phyloP scores from a whole-genome alignment of 2,113 vertebrate genomes.

The Etheostoma cragini region DNA sequence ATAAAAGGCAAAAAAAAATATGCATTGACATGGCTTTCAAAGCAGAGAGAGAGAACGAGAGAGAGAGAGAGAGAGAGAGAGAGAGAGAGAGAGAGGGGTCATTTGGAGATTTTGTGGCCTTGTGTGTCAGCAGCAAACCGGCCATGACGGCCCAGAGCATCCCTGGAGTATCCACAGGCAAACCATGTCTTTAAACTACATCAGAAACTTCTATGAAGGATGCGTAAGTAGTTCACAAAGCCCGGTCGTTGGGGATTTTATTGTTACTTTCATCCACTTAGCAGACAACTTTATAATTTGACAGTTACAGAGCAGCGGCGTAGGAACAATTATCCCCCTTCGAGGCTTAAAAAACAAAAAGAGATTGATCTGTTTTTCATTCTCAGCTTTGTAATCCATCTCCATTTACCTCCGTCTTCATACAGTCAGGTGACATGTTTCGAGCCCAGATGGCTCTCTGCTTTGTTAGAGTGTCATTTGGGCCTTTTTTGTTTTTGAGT shows the following conservation, averaged over 20 bases:
- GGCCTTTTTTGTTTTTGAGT: neutral
- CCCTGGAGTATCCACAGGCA: conserved; percentile 45
- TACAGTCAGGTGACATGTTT: neutral
- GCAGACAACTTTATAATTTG: too few species aligned
- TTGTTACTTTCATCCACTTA: neutral
- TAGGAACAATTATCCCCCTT: neutral
- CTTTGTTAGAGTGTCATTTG: conserved; percentile 6
- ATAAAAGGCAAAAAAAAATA: conserved; percentile 83
- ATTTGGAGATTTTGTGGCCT: conserved; percentile 38
- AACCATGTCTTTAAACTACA: conserved; percentile 90
- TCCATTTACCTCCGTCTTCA: neutral
- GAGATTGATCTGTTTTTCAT: conserved; percentile 1
- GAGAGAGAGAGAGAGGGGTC: conserved; percentile 30
- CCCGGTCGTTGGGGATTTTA: too few species aligned
- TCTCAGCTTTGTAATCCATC: neutral
- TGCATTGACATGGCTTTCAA: conserved; percentile 85
- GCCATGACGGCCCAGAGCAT: conserved; percentile 74
- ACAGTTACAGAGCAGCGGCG: neutral
- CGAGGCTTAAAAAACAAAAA: neutral
- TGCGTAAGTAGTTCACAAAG: conserved; percentile 85
- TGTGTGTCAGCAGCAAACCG: conserved; percentile 67
- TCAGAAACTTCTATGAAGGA: conserved; percentile 91
- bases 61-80: conserved; percentile 40
- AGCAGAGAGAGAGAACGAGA: conserved; percentile 47
- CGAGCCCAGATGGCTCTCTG: neutral